Percentiles rank a stretch among this genome's conserved stretches.
Conservation (phyloP, 2,113 vertebrate genomes). For the Abramis brama region DNA sequence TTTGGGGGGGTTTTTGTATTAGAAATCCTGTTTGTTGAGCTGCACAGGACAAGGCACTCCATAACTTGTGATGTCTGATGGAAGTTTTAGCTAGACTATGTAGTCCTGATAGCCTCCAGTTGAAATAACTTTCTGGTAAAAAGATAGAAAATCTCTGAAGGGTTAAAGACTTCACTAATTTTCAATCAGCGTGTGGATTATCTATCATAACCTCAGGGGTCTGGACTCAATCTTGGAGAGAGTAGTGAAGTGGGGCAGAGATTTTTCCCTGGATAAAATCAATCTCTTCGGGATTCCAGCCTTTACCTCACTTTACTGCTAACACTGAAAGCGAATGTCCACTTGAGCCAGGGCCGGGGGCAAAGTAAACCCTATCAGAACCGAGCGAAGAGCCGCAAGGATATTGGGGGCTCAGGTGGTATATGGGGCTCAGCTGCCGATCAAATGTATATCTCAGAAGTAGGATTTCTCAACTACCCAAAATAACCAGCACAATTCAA, state of each 20-base stretch:
- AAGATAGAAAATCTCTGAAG: constrained; percentile 34
- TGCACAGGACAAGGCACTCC: background rate
- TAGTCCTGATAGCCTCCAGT: background rate
- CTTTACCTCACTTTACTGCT: constrained; percentile 42
- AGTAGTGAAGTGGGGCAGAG: constrained; percentile 55
- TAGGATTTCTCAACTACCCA: background rate
- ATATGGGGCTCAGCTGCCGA: background rate
- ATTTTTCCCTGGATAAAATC: constrained; percentile 56
- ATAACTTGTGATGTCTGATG: background rate
- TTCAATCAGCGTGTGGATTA: constrained; percentile 53
- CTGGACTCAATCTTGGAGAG: constrained; percentile 56
- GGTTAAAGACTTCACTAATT: constrained; percentile 54
- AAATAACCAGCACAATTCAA: background rate
- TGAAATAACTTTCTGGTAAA: constrained; percentile 9
- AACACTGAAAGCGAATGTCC: constrained; percentile 44
- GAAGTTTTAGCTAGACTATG: background rate
- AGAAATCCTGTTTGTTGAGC: no score
- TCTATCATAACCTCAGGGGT: constrained; percentile 51
- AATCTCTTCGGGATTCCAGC: constrained; percentile 48
- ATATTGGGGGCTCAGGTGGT: constrained; percentile 22
- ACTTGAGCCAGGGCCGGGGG: background rate
- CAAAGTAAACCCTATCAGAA: constrained; percentile 28
- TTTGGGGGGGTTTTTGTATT: no score
- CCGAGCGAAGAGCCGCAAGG: background rate
- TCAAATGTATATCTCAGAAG: constrained; percentile 12